Evolutionary conservation across 2,113 vertebrate species (phyloP), one percentile per base, ranked within the genome.

Genomic region (Ceuthmochares aereus): DNA sequence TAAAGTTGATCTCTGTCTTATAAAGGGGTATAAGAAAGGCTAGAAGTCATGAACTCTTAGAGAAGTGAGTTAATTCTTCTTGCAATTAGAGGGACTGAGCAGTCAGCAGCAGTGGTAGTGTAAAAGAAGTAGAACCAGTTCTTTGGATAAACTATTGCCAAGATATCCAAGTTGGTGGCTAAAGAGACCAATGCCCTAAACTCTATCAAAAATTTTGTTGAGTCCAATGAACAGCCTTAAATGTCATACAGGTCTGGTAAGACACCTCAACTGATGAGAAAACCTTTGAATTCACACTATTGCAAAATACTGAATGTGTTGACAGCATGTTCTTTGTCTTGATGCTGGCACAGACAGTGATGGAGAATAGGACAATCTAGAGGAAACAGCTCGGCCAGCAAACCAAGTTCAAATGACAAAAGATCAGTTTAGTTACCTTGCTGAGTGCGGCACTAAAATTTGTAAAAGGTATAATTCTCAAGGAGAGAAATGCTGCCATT

Each of bases 51-150:
- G 54, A 85, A 87, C 23, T 90, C 73, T 94, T 47, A 70, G 72
- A 82, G 36, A 93, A 34, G 72, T 93, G 78, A 94, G 51, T 27
- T 92, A 90, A 96, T 93, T 93, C 88, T 93, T 84, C 74, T 73
- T 87, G 79, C 59, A 77, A 37, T 43, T 54, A 51, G 45, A 82
- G 54, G 49, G 70, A 62, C 59, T 14, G 42, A 87, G 63, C 54
- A 42, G 78, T 47, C 78, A 87, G 62, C 58, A 69, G 62, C 32
- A 22, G 18, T 37, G 37, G n/a, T 63, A 79, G 23, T 23, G 30
- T 32, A 37, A 73, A 76, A 87, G 36, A 16, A 67, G 73, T 21
- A 54, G 37, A 62, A 49, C 29, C 76, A 27, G 6, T 89, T 87
- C 91, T 49, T 90, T 7, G 7, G 43, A 75, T 54, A 84, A 55